These are phyloP conservation scores for Turnix velox DNA, from an alignment of 2,113 vertebrate genomes.

Conservation along the genomic window DNA sequence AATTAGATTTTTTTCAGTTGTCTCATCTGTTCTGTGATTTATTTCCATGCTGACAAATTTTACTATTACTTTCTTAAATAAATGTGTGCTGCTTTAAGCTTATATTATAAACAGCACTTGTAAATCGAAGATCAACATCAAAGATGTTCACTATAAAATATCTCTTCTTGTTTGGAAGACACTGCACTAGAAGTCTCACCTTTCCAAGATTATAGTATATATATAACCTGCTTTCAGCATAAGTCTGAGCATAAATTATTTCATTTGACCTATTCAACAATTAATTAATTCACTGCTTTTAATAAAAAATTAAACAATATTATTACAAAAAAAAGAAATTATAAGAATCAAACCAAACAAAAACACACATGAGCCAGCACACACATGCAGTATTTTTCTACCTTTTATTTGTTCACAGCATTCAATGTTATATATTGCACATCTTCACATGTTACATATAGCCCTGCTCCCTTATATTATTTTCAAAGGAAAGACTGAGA, in stretches of 20 bases:
- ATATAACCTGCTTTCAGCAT: background rate
- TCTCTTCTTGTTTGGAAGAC: background rate
- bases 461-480: background rate
- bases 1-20: background rate
- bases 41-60: background rate
- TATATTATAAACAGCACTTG: background rate
- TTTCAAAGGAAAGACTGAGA: background rate
- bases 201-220: background rate
- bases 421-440: background rate
- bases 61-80: slow-evolving; percentile 22
- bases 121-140: slow-evolving; percentile 11
- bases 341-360: background rate
- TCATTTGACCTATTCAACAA: background rate
- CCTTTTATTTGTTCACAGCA: background rate
- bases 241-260: background rate
- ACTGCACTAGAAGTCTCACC: background rate
- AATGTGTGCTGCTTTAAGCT: background rate
- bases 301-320: background rate
- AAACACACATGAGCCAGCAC: background rate
- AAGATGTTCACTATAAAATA: background rate
- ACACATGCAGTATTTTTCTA: background rate
- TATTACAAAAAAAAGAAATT: background rate
- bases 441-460: background rate
- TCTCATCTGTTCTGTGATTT: slow-evolving; percentile 6
- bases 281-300: background rate